Percentiles rank a stretch among this genome's conserved stretches.
These are phyloP conservation scores for Pristionchus entomophagus DNA, from an alignment of 2,888 invertebrate genomes.

Conservation along the genomic window DNA sequence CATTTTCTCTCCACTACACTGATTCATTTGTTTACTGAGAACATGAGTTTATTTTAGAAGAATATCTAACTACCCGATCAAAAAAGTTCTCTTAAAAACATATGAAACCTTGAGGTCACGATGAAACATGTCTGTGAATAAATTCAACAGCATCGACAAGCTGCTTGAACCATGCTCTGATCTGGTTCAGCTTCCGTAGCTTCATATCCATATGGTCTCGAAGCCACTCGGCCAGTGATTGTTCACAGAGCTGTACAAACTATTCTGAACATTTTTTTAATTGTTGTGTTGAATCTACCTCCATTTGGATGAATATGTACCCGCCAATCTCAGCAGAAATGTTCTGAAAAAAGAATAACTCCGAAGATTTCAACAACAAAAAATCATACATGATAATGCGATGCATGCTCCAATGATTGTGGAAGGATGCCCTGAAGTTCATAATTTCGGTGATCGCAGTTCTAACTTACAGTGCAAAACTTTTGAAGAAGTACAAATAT, in stretches of 20 bases:
- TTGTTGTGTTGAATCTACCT: neutral
- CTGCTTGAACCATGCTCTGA: neutral
- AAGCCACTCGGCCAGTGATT: neutral
- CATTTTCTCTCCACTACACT: no score
- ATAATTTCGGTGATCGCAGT: neutral
- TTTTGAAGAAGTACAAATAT: neutral
- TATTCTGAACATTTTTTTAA: neutral
- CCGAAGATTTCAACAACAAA: no score
- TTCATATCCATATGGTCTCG: neutral
- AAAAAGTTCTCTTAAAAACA: no score
- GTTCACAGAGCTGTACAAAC: neutral
- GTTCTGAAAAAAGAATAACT: no score
- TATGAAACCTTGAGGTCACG: neutral
- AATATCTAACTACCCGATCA: no score
- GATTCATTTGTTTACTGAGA: no score
- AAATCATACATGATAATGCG: no score
- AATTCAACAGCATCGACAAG: neutral
- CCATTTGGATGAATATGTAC: neutral
- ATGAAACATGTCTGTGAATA: neutral
- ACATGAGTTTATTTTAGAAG: no score
- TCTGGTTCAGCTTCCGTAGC: neutral
- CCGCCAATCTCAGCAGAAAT: no score
- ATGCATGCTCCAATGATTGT: no score
- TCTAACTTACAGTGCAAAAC: neutral
- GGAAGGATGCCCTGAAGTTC: no score